Base-by-base conservation (phyloP, 2,113 vertebrate genomes). In the Coturnix japonica region DNA sequence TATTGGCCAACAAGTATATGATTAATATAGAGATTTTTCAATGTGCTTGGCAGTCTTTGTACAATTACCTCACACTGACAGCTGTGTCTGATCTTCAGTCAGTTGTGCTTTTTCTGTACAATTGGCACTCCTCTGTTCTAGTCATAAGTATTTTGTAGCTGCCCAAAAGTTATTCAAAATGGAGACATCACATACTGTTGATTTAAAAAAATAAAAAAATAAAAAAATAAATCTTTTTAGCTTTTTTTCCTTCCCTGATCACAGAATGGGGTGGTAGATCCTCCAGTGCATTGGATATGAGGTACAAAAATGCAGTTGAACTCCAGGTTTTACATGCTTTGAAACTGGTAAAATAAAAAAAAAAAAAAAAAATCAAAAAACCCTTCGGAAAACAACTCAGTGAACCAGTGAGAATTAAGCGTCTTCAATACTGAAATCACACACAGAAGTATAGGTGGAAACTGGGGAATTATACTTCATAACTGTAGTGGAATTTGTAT, bases 11-110 rank as follows among this genome's bases (percentile, higher is more conserved):
- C 94, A 93, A 90, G 67, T 96, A 23, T 77, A 63, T 90, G 61
- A 82, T 94, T 72, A 95, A 81, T 93, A 72, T 31, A 86, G 87
- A 91, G 76, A 64, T 82, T 94, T 94, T 85, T 96, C 41, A 71
- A 53, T 92, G 56, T 95, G 69, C 43, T 96, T 97, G 91, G 85
- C 91, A 89, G 79, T 78, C 67, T 75, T 81, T 86, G 54, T 65
- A 28, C 85, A 87, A 21, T 95, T 93, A 90, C 88, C 85, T 97
- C 89, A 96, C 60, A 57, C 57, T 90, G 87, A 93, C 91, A 97
- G 95, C 95, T 97, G 94, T 93, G 73, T 88, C 82, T 97, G 93
- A 97, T 97, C 95, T 92, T 86, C 90, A 86, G 56, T 96, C 84
- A 91, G 74, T 91, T 96, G 33, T 91, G 31, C 70, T 73, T 96